These are phyloP conservation scores for Cydia amplana DNA, from an alignment of 1,140 invertebrate genomes.

Conservation along the genomic window DNA sequence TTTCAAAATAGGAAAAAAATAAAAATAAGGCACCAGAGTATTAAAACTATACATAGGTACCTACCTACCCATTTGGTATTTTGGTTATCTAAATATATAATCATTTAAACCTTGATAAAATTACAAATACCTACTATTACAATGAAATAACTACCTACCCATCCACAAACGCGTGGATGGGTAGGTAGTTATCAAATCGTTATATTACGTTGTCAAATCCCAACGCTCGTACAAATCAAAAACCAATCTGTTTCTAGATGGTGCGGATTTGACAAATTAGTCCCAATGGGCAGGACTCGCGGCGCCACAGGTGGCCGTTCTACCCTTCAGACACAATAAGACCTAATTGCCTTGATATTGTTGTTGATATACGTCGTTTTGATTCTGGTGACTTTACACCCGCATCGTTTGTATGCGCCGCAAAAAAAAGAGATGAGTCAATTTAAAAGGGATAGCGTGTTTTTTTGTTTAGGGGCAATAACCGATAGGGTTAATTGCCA, in stretches of 20 bases:
- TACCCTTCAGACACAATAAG: background rate
- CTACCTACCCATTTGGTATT: no score
- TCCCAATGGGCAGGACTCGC: background rate
- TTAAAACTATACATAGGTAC: no score
- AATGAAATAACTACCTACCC: background rate
- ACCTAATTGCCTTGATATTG: background rate
- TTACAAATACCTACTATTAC: background rate
- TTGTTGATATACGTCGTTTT: background rate
- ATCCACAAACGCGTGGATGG: no score
- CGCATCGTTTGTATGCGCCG: conserved; percentile 2
- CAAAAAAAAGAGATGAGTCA: conserved; percentile 8
- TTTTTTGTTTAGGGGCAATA: background rate
- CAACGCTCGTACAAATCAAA: background rate
- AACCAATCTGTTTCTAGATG: background rate
- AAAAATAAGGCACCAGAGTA: no score
- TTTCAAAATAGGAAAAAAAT: no score
- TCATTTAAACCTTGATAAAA: background rate
- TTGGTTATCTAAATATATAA: no score
- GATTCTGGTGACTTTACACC: background rate
- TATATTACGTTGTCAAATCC: no score
- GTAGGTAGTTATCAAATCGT: no score
- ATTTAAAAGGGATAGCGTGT: background rate
- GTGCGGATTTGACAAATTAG: conserved; percentile 26
- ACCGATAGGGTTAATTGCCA: background rate
- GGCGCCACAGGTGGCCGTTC: background rate